Conservation (phyloP, 2,888 invertebrate species). For the Amblyjoppa fuscipennis region DNA sequence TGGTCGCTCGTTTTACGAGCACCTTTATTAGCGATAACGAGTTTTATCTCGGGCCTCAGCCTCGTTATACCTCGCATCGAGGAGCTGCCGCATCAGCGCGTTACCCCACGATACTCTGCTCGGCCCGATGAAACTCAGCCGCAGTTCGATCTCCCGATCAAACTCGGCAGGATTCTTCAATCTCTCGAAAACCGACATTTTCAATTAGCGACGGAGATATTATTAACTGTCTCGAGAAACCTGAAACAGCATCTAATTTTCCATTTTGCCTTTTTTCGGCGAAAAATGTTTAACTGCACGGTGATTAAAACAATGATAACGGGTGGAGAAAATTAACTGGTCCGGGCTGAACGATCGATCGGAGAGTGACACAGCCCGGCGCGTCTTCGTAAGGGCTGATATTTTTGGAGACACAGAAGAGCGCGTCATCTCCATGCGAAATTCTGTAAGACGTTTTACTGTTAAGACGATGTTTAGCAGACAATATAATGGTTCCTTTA, state of each 20-base stretch:
- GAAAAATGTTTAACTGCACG: not conserved
- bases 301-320: not conserved
- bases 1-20: constrained; percentile 75
- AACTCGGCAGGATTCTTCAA: not conserved
- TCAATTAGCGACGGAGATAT: not conserved
- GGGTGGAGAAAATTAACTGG: too few species aligned
- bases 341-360: not conserved
- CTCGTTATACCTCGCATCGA: constrained; percentile 71
- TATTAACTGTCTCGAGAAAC: not conserved
- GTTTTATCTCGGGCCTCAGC: constrained; percentile 76
- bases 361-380: not conserved
- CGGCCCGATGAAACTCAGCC: not conserved
- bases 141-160: not conserved
- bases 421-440: not conserved
- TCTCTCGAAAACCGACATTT: not conserved
- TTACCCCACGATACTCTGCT: not conserved
- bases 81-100: constrained; percentile 4
- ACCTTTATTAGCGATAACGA: constrained; percentile 79
- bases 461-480: not conserved
- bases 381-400: not conserved
- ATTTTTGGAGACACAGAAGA: not conserved
- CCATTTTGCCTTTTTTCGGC: not conserved
- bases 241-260: not conserved
- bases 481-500: not conserved
- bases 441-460: not conserved